A percentile compares a stretch with the other conserved stretches of the same genome.
These are phyloP conservation scores for Anhinga anhinga DNA, from an alignment of 2,113 vertebrate genomes.

Conservation along the genomic window DNA sequence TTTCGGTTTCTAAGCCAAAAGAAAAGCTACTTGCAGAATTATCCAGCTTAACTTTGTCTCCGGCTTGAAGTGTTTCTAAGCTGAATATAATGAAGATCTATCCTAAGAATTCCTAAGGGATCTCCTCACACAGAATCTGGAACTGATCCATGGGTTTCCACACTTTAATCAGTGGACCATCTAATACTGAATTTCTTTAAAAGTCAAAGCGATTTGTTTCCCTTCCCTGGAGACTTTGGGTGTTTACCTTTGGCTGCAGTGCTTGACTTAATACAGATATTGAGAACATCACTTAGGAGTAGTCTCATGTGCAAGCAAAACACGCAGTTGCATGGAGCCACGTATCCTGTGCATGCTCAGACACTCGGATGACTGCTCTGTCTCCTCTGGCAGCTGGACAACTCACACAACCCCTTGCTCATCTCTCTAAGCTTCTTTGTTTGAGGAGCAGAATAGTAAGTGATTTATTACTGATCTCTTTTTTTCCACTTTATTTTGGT, in stretches of 20 bases:
- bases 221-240: slow-evolving; percentile 9
- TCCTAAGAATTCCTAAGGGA: slow-evolving; percentile 37
- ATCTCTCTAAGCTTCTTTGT: background rate
- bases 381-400: background rate
- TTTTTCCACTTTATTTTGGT: background rate
- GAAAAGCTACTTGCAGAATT: background rate
- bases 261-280: slow-evolving; percentile 50
- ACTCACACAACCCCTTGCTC: background rate
- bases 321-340: background rate
- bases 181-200: slow-evolving; percentile 41
- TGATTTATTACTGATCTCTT: background rate
- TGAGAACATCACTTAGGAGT: background rate
- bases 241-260: slow-evolving; percentile 35
- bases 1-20: slow-evolving; percentile 10
- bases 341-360: background rate
- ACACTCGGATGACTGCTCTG: background rate
- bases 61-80: slow-evolving; percentile 8
- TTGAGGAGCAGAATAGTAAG: background rate
- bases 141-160: slow-evolving; percentile 37
- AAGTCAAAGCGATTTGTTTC: slow-evolving; percentile 49
- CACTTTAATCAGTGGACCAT: slow-evolving; percentile 13
- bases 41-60: slow-evolving; percentile 8
- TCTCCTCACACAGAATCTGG: slow-evolving; percentile 28
- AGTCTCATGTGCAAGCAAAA: background rate
- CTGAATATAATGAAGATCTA: slow-evolving; percentile 27